Conservation (phyloP, 2,113 vertebrate genomes). For the Sinocyclocheilus grahami region DNA sequence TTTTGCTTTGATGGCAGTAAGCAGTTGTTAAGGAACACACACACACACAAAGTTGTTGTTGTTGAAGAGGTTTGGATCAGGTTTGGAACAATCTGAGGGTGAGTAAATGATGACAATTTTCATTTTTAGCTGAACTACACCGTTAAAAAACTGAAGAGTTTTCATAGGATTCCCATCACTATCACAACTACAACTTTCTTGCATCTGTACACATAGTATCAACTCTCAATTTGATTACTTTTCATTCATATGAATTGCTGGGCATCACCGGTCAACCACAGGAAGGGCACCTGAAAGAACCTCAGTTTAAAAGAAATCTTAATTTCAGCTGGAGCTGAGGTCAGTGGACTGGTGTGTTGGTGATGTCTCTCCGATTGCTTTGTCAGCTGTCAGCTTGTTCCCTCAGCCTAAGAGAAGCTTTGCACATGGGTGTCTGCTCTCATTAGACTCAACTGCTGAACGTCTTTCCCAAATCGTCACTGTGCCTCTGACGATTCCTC, state of each 20-base stretch:
- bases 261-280: too few species aligned
- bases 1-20: neutral
- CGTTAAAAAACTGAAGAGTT: neutral
- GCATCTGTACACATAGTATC: neutral
- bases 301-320: neutral
- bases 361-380: slow-evolving; percentile 6
- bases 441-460: slow-evolving; percentile 34
- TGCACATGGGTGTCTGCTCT: slow-evolving; percentile 31
- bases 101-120: neutral
- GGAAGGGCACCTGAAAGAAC: neutral
- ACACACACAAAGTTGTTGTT: too few species aligned
- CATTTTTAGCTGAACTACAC: neutral
- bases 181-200: neutral
- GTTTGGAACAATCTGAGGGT: neutral
- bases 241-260: neutral
- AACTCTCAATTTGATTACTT: neutral
- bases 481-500: slow-evolving; percentile 17
- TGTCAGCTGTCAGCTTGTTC: slow-evolving; percentile 27
- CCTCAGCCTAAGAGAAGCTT: slow-evolving; percentile 30
- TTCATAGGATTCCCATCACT: neutral
- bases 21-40: neutral
- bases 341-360: slow-evolving; percentile 20
- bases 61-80: neutral
- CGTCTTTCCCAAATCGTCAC: slow-evolving; percentile 10
- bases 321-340: neutral